Conservation (phyloP, 2,113 vertebrate genomes). For the Limnothrissa miodon region DNA sequence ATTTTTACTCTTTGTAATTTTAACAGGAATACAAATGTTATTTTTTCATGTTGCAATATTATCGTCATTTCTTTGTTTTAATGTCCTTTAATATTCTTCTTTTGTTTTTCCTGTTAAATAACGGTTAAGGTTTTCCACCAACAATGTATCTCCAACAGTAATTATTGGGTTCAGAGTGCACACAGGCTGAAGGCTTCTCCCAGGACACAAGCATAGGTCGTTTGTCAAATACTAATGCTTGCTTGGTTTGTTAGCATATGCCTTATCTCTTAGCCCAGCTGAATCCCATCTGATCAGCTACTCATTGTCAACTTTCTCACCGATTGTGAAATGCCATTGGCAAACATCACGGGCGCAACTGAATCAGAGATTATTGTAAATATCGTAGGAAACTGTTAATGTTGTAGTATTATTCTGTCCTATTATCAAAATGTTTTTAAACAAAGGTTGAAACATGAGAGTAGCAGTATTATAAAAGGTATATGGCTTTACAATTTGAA, state of each 20-base stretch:
- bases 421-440: background rate
- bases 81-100: background rate
- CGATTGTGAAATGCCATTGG: background rate
- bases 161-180: background rate
- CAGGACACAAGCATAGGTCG: background rate
- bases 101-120: background rate
- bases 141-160: background rate
- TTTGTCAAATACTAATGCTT: background rate
- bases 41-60: background rate
- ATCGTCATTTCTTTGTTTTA: background rate
- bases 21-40: background rate
- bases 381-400: background rate
- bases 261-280: background rate
- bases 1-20: background rate
- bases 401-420: background rate
- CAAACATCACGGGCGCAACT: background rate
- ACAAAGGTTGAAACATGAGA: background rate
- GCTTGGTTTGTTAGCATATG: background rate
- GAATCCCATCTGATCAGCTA: background rate
- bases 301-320: background rate
- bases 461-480: background rate
- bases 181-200: background rate
- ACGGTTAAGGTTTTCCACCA: background rate
- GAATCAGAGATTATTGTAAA: conserved; percentile 1
- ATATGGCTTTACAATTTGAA: background rate